A percentile compares a stretch with the other conserved stretches of the same genome.
These are phyloP conservation scores for Callinectes sapidus DNA, from an alignment of 2,888 invertebrate species.

Conservation along the genomic window DNA sequence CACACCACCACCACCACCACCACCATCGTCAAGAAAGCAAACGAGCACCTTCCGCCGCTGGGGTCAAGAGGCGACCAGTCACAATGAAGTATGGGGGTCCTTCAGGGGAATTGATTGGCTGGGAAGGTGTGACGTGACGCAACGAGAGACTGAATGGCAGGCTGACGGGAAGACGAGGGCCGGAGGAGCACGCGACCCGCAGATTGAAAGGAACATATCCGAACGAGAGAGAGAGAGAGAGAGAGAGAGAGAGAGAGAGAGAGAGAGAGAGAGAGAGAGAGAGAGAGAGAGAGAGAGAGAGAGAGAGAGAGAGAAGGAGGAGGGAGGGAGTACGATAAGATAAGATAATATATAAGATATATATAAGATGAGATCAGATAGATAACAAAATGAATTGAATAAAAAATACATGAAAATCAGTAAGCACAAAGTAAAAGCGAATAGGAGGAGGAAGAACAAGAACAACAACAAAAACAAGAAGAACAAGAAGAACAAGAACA, in stretches of 20 bases:
- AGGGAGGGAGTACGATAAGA: not conserved
- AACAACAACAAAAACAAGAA: not conserved
- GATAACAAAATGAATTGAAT: not conserved
- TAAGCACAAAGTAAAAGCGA: not conserved
- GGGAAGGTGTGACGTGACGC: constrained; percentile 52
- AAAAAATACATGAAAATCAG: not conserved
- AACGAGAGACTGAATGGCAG: constrained; percentile 40
- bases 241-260: constrained; percentile 1
- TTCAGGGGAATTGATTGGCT: constrained; percentile 40
- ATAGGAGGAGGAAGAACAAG: not conserved
- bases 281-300: not conserved
- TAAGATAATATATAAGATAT: no score
- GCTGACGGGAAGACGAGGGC: constrained; percentile 42
- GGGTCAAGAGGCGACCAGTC: constrained; percentile 26
- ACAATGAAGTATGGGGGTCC: constrained; percentile 40
- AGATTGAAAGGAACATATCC: constrained; percentile 33
- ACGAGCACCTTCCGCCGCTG: no score
- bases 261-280: constrained; percentile 3
- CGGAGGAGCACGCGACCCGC: constrained; percentile 37
- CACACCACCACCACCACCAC: not conserved
- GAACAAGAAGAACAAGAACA: not conserved
- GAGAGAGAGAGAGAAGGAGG: not conserved
- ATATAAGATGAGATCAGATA: not conserved
- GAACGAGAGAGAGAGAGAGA: not conserved
- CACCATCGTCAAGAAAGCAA: not conserved